phyloP scores from a whole-genome alignment of 2,797 vertebrate genomes.

The Lemur catta region DNA sequence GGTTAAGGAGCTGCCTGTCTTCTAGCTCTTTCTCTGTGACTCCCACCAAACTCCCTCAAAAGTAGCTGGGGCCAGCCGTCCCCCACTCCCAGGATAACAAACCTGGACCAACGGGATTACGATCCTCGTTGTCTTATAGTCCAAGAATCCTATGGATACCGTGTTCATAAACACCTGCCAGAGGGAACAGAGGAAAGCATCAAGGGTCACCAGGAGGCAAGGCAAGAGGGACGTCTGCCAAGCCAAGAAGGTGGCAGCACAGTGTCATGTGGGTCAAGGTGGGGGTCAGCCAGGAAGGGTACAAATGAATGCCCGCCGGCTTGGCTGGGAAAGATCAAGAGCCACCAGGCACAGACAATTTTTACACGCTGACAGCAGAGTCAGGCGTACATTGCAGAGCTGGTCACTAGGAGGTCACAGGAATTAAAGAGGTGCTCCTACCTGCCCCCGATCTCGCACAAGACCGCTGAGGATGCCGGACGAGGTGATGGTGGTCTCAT shows the following conservation, averaged over 20 bases:
- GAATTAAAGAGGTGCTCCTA: conserved; percentile 75
- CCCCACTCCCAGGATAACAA: background rate
- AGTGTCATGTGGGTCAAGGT: too few relatives aligned
- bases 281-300: background rate
- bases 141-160: conserved; percentile 90
- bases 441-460: conserved; percentile 92
- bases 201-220: background rate
- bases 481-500: conserved; percentile 89
- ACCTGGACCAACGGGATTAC: conserved; percentile 92
- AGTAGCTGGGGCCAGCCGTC: background rate
- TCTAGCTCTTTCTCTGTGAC: background rate
- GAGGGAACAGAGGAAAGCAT: background rate
- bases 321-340: rapidly evolving
- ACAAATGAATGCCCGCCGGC: too few relatives aligned
- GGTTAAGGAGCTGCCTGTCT: background rate
- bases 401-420: too few relatives aligned
- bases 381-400: background rate
- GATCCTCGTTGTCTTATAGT: conserved; percentile 87
- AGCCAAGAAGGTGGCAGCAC: background rate
- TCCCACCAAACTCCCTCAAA: background rate
- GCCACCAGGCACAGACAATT: rapidly evolving
- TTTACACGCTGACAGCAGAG: background rate
- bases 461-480: conserved; percentile 89
- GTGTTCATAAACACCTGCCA: conserved; percentile 94
- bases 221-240: background rate